These are phyloP conservation scores for Craseonycteris thonglongyai DNA, from an alignment of 2,113 vertebrate species.

Conservation along the genomic window DNA sequence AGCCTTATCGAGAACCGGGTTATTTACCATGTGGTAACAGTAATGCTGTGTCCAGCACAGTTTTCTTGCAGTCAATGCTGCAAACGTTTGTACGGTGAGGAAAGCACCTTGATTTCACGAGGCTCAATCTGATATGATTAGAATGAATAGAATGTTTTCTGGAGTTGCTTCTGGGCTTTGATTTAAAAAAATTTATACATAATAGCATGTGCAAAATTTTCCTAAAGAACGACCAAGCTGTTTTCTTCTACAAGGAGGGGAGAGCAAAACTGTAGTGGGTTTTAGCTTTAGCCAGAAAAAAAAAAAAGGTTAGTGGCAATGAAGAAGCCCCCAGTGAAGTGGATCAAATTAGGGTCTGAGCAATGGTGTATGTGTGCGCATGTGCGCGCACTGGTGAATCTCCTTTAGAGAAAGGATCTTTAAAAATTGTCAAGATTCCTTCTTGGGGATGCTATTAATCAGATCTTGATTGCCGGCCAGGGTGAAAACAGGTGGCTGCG, in stretches of 20 bases:
- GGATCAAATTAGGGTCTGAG: neutral
- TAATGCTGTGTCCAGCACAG: neutral
- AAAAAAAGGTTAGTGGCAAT: neutral
- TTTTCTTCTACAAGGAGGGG: neutral
- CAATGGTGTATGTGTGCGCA: accelerated
- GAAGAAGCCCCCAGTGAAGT: neutral
- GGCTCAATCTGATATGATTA: neutral
- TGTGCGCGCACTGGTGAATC: neutral
- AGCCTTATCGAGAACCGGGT: neutral
- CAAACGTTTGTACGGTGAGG: neutral
- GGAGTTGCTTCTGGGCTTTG: neutral
- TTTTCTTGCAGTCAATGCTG: neutral
- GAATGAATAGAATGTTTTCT: neutral
- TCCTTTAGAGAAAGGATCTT: neutral
- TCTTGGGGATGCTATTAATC: neutral
- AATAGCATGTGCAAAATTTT: neutral
- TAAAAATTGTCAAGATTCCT: neutral
- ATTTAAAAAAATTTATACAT: neutral
- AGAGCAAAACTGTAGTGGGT: neutral
- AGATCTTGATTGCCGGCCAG: neutral
- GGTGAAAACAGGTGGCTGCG: neutral
- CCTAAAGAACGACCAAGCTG: neutral
- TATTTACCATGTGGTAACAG: neutral
- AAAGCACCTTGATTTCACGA: neutral
- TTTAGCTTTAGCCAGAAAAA: neutral